Percentiles rank a stretch among this genome's conserved stretches.
phyloP scores from a whole-genome alignment of 37 sponge, comb jelly and placozoan species.

The Ianthella basta region DNA sequence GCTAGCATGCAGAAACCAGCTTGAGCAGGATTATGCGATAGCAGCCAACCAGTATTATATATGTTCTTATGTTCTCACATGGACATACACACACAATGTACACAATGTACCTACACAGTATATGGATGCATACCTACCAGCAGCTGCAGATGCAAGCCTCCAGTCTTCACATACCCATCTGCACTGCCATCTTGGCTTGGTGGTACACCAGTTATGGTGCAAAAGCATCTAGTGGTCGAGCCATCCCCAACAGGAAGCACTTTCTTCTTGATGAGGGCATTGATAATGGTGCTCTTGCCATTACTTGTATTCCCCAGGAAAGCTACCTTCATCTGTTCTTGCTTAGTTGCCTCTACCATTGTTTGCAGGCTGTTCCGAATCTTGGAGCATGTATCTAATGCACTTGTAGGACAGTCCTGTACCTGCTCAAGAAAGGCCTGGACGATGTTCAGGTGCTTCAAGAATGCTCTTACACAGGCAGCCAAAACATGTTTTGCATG shows the following conservation, averaged over 20 bases:
- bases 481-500: conserved; percentile 55
- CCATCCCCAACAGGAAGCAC: conserved; percentile 94
- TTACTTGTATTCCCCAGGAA: conserved; percentile 97
- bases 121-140: too few relatives aligned
- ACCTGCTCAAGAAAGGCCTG: conserved; percentile 41
- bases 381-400: conserved; percentile 3
- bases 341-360: conserved; percentile 65
- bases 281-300: conserved; percentile 95
- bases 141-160: neutral
- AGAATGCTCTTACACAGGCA: conserved; percentile 24
- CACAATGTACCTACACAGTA: neutral
- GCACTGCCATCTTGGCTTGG: conserved; percentile 3
- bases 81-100: neutral
- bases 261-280: conserved; percentile 83
- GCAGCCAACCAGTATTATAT: neutral
- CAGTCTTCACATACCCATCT: neutral
- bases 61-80: too few relatives aligned
- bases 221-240: conserved; percentile 95
- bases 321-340: conserved; percentile 93
- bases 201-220: conserved; percentile 75
- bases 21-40: neutral
- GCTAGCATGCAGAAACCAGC: too few relatives aligned
- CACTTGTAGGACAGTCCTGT: neutral
- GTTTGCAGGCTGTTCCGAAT: conserved; percentile 27
- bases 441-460: conserved; percentile 35